phyloP scores from a whole-genome alignment of 2,888 invertebrate genomes.

The Leptinotarsa tumamoca region DNA sequence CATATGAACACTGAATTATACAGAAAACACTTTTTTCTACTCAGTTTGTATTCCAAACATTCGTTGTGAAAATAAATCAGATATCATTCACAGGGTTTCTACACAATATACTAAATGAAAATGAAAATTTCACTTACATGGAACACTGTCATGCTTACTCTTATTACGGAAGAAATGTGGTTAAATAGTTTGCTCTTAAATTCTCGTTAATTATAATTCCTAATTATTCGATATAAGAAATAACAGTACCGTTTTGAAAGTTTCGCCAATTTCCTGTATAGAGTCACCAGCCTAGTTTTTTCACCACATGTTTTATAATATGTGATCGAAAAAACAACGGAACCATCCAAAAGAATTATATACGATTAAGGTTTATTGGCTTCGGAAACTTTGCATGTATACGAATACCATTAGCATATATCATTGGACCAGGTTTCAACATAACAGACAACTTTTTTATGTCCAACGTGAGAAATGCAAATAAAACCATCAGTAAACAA shows the following conservation, averaged over 20 bases:
- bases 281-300: background rate
- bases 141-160: no score
- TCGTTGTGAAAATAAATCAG: no score
- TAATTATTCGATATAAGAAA: background rate
- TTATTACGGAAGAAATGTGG: no score
- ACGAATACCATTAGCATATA: constrained; percentile 26
- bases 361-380: constrained; percentile 22
- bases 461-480: constrained; percentile 39
- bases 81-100: no score
- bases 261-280: constrained; percentile 4
- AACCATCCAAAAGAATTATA: constrained; percentile 1
- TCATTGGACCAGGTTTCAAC: constrained; percentile 16
- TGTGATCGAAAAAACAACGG: constrained; percentile 1
- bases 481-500: constrained; percentile 27
- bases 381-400: constrained; percentile 21
- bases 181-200: no score
- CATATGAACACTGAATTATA: no score
- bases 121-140: no score
- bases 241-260: background rate
- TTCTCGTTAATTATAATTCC: no score
- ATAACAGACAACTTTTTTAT: constrained; percentile 24
- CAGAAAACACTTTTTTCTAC: no score
- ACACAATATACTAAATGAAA: no score
- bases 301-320: background rate
- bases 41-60: no score